Base-by-base conservation (phyloP, 2,797 vertebrate genomes). In the Calcarius lapponicus region DNA sequence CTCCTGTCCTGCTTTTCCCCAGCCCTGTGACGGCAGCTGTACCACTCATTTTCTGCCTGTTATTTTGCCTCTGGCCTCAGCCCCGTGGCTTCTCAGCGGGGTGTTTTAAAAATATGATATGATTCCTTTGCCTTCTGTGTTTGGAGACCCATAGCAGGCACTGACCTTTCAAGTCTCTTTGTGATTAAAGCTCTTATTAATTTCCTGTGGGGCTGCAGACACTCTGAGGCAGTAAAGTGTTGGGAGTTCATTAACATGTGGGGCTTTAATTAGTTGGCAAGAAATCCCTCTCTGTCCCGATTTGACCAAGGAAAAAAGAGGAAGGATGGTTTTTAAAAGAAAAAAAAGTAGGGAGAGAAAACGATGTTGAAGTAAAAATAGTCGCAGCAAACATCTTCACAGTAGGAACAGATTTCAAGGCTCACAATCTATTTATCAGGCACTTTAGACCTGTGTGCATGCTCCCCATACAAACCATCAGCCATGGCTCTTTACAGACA, bases 181-280 rank as follows among this genome's bases (percentile, higher is more conserved):
- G 28, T 97, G 97, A 97, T 97, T 97, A 97, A 97, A 97, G 96
- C 81, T 96, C 92, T 96, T 97, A 97, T 97, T 98, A 98, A 97
- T 97, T 97, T 98, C 97, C 97, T 97, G 96, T 90, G 95, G 98
- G 94, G 96, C 78, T 93, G 89, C 88, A 71, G 60, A 91, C 96
- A 93, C 93, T 96, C 92, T 19, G 88, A 96, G 86, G 94, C 86
- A 84, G 89, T 80, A 62, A 95, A 97, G 73, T 95, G 81, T 92
- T 96, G 87, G 96, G 97, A 95, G 94, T 96, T 98, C 96, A 96
- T 98, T 98, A 98, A 95, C 88, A 93, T 76, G 91, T 81, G 56
- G 92, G 97, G 80, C 91, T 97, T 96, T 97, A 97, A 98, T 98
- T 98, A 97, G 94, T 86, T 17, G 11, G 75, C 66, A 78, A 96